Conservation (phyloP, 92 coral and sea anemone species). For the Epizoanthus stellaris region DNA sequence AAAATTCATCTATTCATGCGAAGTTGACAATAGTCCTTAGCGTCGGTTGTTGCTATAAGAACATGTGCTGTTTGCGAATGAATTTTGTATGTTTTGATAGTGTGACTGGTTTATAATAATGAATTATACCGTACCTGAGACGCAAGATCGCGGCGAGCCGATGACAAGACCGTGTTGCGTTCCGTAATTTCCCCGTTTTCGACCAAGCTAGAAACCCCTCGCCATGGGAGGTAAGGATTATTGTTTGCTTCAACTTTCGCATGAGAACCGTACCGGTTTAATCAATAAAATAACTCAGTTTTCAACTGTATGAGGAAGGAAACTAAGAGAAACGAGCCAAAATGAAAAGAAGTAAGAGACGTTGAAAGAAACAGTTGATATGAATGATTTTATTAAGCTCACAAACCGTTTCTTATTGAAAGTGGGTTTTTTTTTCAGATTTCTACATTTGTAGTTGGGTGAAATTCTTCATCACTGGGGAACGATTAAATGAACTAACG, state of each 20-base stretch:
- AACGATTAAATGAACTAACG: conserved; percentile 43
- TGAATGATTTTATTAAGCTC: conserved; percentile 1
- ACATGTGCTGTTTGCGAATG: conserved; percentile 60
- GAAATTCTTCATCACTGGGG: background rate
- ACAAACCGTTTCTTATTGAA: background rate
- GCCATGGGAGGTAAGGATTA: conserved; percentile 58
- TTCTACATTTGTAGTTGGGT: background rate
- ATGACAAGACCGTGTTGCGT: conserved; percentile 48
- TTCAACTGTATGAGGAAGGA: background rate
- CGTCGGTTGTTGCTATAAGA: conserved; percentile 69
- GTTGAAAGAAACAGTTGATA: background rate
- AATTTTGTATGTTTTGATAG: conserved; percentile 65
- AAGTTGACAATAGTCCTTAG: conserved; percentile 28
- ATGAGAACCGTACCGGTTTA: conserved; percentile 37
- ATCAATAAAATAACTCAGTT: conserved; percentile 2
- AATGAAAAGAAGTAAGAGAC: conserved; percentile 1
- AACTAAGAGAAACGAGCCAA: conserved; percentile 14
- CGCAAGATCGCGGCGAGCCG: conserved; percentile 38
- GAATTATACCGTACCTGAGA: conserved; percentile 45
- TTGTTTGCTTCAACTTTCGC: conserved; percentile 42
- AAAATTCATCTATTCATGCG: conserved; percentile 33
- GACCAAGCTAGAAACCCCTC: conserved; percentile 41
- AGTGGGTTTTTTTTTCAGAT: background rate
- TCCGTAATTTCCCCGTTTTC: conserved; percentile 45
- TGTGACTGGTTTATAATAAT: conserved; percentile 42